Percentiles rank a stretch among this genome's conserved stretches.
Conservation (phyloP, 2,888 invertebrate species). For the Polia nebulosa region DNA sequence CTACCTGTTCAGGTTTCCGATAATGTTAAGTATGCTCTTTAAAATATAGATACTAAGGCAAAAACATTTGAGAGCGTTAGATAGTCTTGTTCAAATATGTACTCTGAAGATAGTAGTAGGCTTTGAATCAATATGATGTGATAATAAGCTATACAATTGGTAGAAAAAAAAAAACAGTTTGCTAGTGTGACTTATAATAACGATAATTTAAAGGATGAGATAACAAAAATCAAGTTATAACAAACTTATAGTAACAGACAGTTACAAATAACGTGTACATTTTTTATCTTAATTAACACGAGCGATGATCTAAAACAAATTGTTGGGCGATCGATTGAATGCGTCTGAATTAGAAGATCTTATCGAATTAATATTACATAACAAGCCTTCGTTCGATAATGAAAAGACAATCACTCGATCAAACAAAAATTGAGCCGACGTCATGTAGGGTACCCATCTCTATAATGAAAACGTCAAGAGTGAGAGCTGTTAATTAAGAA, state of each 20-base stretch:
- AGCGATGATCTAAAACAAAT: conserved; percentile 76
- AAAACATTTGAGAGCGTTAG: conserved; percentile 20
- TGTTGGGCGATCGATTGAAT: conserved; percentile 80
- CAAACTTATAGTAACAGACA: conserved; percentile 47
- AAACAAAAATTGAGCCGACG: conserved; percentile 75
- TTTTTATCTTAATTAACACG: conserved; percentile 80
- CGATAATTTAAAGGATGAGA: conserved; percentile 50
- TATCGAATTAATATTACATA: conserved; percentile 86
- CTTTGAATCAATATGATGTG: conserved; percentile 1
- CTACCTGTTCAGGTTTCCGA: conserved; percentile 29
- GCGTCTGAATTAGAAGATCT: conserved; percentile 76
- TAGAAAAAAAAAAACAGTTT: conserved; percentile 17
- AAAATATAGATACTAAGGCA: conserved; percentile 27
- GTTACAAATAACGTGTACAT: conserved; percentile 61
- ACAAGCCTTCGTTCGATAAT: conserved; percentile 79
- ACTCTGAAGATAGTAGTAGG: not conserved
- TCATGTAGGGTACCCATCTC: conserved; percentile 63
- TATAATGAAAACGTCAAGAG: conserved; percentile 51
- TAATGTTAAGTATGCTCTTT: conserved; percentile 48
- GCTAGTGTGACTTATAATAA: conserved; percentile 25
- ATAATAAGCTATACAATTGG: conserved; percentile 4
- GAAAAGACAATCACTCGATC: conserved; percentile 82
- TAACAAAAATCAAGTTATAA: conserved; percentile 50
- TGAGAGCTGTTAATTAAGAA: conserved; percentile 30
- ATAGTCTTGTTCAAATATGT: conserved; percentile 16